phyloP scores from a whole-genome alignment of 2,888 invertebrate genomes.

The Pristionchus entomophagus region DNA sequence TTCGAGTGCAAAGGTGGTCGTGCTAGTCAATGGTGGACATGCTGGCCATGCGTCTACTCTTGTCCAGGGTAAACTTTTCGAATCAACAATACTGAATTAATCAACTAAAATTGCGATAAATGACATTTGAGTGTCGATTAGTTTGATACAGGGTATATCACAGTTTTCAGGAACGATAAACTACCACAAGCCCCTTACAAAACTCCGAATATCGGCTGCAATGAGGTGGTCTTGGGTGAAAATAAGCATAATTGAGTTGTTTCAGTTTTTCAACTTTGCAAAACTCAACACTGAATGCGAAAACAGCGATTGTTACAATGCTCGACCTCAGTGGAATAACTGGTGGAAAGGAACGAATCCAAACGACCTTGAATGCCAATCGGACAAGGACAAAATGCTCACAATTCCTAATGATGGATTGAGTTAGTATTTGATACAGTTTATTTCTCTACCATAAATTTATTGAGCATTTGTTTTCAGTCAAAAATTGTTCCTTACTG shows the following conservation, averaged over 20 bases:
- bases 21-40: constrained; percentile 9
- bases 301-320: neutral
- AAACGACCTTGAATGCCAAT: neutral
- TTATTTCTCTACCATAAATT: no score
- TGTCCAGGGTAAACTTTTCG: no score
- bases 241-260: neutral
- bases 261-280: neutral
- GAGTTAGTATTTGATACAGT: no score
- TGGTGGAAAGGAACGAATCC: neutral
- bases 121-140: no score
- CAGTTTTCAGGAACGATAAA: no score
- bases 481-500: no score
- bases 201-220: neutral
- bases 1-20: neutral
- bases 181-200: neutral
- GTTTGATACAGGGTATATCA: no score
- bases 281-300: neutral
- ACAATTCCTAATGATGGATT: neutral
- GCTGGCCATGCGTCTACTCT: constrained; percentile 11
- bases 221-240: neutral
- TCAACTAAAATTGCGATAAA: no score
- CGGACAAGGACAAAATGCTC: neutral
- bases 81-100: no score
- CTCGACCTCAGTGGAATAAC: neutral
- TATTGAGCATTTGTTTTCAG: no score